Percentiles rank a stretch among this genome's conserved stretches.
These are phyloP conservation scores for Lethenteron camtschaticum DNA, from an alignment of 2,113 vertebrate genomes.

Conservation along the genomic window DNA sequence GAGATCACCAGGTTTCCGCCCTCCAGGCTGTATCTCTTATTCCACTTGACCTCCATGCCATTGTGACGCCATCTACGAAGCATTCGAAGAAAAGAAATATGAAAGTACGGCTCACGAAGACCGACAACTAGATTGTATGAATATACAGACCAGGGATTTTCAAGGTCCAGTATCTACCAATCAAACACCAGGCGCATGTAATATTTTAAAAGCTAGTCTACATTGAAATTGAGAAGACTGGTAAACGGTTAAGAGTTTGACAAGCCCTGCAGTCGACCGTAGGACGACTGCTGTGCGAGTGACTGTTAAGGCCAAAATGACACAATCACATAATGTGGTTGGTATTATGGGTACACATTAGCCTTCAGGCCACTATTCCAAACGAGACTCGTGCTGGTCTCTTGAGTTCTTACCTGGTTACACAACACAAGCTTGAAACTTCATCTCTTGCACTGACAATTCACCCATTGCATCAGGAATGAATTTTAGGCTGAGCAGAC, in stretches of 20 bases:
- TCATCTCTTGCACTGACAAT: too few species aligned
- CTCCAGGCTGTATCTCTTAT: conserved; percentile 42
- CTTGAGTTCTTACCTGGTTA: too few species aligned
- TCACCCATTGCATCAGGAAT: too few species aligned
- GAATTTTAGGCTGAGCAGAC: too few species aligned
- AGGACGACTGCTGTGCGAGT: too few species aligned
- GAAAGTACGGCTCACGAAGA: conserved; percentile 9
- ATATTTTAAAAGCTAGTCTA: background rate
- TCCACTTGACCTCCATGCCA: conserved; percentile 37
- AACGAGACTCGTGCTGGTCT: too few species aligned
- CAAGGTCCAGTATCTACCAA: background rate
- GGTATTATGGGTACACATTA: too few species aligned
- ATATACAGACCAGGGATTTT: background rate
- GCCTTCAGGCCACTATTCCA: too few species aligned
- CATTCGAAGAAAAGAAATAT: conserved; percentile 2
- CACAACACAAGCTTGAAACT: too few species aligned
- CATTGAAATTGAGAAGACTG: background rate
- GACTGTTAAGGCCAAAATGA: background rate
- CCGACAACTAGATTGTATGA: background rate
- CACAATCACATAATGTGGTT: too few species aligned
- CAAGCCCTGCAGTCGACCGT: too few species aligned
- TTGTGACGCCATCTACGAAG: conserved; percentile 54
- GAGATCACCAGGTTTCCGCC: conserved; percentile 69
- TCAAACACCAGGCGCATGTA: background rate
- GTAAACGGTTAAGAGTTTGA: too few species aligned